A percentile compares a stretch with the other conserved stretches of the same genome.
These are phyloP conservation scores for Pristionchus fissidentatus DNA, from an alignment of 2,888 invertebrate species.

Conservation along the genomic window DNA sequence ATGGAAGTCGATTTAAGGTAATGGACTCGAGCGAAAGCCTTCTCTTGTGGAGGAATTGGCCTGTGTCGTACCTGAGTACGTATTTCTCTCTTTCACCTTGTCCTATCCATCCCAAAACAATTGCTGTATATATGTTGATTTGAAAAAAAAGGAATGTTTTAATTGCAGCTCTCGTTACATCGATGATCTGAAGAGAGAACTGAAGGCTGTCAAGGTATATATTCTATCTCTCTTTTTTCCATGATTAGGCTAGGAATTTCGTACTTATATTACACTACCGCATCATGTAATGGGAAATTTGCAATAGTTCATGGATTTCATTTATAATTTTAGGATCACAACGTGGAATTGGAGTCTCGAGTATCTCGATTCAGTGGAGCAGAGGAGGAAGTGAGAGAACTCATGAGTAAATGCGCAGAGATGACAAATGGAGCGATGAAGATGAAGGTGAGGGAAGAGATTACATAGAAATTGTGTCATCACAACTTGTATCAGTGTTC, in stretches of 20 bases:
- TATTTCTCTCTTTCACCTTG: neutral
- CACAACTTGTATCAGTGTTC: too few species aligned
- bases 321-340: neutral
- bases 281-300: too few species aligned
- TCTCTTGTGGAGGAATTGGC: constrained; percentile 17
- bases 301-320: neutral
- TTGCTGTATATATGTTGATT: too few species aligned
- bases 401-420: constrained; percentile 14
- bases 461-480: too few species aligned
- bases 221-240: neutral
- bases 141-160: too few species aligned
- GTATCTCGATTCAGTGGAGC: neutral
- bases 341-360: neutral
- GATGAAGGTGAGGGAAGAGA: neutral
- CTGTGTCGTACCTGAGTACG: neutral
- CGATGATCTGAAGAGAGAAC: neutral
- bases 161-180: neutral
- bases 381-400: constrained; percentile 19
- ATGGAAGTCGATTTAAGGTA: neutral
- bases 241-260: too few species aligned
- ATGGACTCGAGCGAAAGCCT: constrained; percentile 1
- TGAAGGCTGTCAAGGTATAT: neutral
- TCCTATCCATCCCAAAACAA: too few species aligned
- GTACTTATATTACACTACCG: too few species aligned
- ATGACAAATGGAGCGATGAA: constrained; percentile 9